Evolutionary conservation across 1,140 invertebrate genomes (phyloP), one percentile per base, ranked within the genome.

Genomic region (Amphibalanus amphitrite): DNA sequence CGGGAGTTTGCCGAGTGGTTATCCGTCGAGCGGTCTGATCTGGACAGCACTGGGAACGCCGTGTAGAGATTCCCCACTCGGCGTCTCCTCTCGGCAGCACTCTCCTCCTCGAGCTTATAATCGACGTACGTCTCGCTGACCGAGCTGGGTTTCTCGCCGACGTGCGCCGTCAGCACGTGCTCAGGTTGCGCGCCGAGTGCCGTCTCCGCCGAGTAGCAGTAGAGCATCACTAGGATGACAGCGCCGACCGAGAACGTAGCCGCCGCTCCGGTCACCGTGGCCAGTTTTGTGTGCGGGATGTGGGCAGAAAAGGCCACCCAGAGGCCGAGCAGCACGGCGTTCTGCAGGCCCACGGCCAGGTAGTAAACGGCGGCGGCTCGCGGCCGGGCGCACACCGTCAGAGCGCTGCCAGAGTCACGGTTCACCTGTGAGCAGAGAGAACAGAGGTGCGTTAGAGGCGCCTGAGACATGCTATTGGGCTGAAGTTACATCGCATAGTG

Each of bases 1-100:
- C 74, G 30, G 20, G 74, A 75, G 29, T 75, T 75, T 28, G 73
- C 73, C 0, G 74, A 75, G 0, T 73, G 72, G 47, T 73, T 73
- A 67, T 75, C 74, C 3, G 72, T 75, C 29, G 74, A 74, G 0
- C 28, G 65, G n/a, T 67, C 65, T 8, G 65, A 26, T 1, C n/a
- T n/a, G n/a, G 65, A 26, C 26, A 28, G 65, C 65, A 67, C 26
- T 10, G 65, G 65, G 26, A 26, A 67, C n/a, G 65, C 65, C 3
- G 65, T 28, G 23, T 28, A 26, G 65, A 28, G 26, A 8, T 26
- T 28, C 8, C 65, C 28, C 23, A 28, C 65, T 8, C 26, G 4
- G 17, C 65, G 28, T 26, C 65, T 26, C 65, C 65, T 10, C n/a
- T 67, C 65, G 8, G 65, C 65, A n/a, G n/a, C 65, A 3, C 23